Evolutionary conservation across 2,113 vertebrate genomes (phyloP), one percentile per base, ranked within the genome.

Genomic region (Colius striatus): DNA sequence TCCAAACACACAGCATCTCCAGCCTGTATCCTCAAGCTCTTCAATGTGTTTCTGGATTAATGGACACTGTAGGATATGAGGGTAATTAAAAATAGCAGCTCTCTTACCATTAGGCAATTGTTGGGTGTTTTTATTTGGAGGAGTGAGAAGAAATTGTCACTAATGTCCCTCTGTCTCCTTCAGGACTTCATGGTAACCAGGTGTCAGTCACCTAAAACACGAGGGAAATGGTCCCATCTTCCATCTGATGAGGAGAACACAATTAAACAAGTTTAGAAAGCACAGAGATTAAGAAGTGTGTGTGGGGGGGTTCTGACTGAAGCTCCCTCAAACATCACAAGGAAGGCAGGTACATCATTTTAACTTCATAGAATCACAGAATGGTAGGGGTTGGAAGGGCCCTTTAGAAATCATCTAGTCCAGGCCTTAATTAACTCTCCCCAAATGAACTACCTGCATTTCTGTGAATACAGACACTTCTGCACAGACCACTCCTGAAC

Each of bases 81-180:
- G 1, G 12, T 82, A 53, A 91, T 87, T 61, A 54, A 75, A 61
- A 72, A 15, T 5, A 68, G 19, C 34, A 16, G 50, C 60, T 92
- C 97, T 97, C 98, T 98, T 97, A 99, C 99, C 99, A 99, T 99
- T 53, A 98, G 98, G 92, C 89, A 91, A 45, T 5, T 74, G 92
- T 85, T 93, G 90, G 91, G 16, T 36, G 22, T 68, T 38, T 81
- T 85, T 58, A 80, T 86, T 61, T 80, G 26, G 92, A 89, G 93
- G 85, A 95, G 94, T 63, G 97, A 98, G 98, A 90, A 98, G 97
- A 95, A 98, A 96, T 96, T 96, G 95, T 97, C 96, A 95, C 95
- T 97, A 97, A 97, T 98, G 95, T 98, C 97, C 98, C 98, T 98
- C 97, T 95, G 96, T 96, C 97, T 98, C 98, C 97, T 98, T 92